phyloP scores from a whole-genome alignment of 2,888 invertebrate genomes.

The Eretmocerus hayati region DNA sequence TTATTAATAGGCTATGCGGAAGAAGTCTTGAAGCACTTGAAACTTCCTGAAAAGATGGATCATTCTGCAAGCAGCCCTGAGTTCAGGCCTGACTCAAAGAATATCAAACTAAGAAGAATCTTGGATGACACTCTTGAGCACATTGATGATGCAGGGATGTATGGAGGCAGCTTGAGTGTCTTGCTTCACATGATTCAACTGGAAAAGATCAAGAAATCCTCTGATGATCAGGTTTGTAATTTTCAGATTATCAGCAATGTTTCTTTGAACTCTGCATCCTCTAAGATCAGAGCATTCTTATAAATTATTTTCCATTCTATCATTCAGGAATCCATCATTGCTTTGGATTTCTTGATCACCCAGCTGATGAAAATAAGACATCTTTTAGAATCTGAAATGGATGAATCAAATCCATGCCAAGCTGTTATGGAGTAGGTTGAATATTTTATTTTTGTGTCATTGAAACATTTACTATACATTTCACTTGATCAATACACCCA shows the following conservation, averaged over 20 bases:
- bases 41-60: not conserved
- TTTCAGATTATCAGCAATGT: no score
- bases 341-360: conserved; percentile 43
- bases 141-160: conserved; percentile 51
- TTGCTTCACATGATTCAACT: conserved; percentile 57
- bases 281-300: not conserved
- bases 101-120: conserved; percentile 46
- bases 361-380: conserved; percentile 49
- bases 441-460: no score
- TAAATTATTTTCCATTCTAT: conserved; percentile 9
- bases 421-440: not conserved
- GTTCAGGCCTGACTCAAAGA: conserved; percentile 31
- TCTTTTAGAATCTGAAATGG: conserved; percentile 39
- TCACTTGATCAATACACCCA: not conserved
- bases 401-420: not conserved
- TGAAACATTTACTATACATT: no score
- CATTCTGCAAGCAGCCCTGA: conserved; percentile 31
- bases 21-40: conserved; percentile 13
- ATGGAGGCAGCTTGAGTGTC: conserved; percentile 56
- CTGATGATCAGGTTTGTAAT: conserved; percentile 32
- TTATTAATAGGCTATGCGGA: conserved; percentile 16
- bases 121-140: conserved; percentile 49
- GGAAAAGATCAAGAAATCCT: conserved; percentile 54
- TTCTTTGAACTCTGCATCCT: not conserved
- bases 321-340: conserved; percentile 25